These are phyloP conservation scores for Riparia riparia DNA, from an alignment of 2,113 vertebrate species.

Conservation along the genomic window DNA sequence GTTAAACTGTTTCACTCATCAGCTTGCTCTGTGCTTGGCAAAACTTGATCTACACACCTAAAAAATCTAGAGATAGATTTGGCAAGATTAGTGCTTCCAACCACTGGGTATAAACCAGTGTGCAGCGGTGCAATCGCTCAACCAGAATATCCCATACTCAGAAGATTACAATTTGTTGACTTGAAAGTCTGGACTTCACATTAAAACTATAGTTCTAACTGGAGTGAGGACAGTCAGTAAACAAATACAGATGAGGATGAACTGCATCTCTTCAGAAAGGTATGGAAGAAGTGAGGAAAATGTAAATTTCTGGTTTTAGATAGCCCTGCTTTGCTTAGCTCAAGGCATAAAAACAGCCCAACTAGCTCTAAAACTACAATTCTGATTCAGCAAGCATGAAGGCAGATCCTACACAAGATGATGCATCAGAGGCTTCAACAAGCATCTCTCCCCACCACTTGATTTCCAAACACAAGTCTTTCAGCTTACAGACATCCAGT, in stretches of 20 bases:
- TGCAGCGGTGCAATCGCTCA: not conserved
- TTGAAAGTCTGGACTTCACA: conserved; percentile 37
- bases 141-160: conserved; percentile 34
- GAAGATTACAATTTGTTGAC: not conserved
- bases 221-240: conserved; percentile 51
- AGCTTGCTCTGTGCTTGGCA: not conserved
- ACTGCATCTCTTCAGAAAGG: conserved; percentile 61
- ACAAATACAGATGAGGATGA: conserved; percentile 33
- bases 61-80: conserved; percentile 7
- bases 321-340: conserved; percentile 28
- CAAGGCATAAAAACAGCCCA: conserved; percentile 23
- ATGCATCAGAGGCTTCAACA: not conserved
- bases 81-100: conserved; percentile 38
- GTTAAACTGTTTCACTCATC: not conserved
- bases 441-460: not conserved
- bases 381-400: conserved; percentile 25
- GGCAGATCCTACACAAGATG: conserved; percentile 29
- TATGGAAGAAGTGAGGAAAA: conserved; percentile 1
- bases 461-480: not conserved
- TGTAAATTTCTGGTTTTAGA: not conserved
- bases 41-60: not conserved
- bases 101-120: not conserved
- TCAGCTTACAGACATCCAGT: not conserved
- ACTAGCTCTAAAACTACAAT: not conserved
- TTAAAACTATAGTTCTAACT: conserved; percentile 33